Percentiles rank a stretch among this genome's conserved stretches.
These are phyloP conservation scores for Dryocosmus kuriphilus DNA, from an alignment of 2,888 invertebrate genomes.

Conservation along the genomic window DNA sequence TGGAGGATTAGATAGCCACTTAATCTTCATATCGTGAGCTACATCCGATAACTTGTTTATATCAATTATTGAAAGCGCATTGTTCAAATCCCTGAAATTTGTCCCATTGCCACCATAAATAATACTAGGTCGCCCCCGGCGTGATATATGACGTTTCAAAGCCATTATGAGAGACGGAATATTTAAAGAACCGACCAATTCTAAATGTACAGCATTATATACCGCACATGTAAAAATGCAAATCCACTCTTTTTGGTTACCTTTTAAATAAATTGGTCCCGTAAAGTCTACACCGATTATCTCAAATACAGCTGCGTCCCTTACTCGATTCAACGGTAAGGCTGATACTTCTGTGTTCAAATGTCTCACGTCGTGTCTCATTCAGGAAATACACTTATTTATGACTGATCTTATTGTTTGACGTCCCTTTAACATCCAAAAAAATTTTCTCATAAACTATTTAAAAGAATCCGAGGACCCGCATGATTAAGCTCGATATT, in stretches of 20 bases:
- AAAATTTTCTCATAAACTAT: conserved; percentile 48
- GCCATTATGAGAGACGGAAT: conserved; percentile 63
- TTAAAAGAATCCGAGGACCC: conserved; percentile 47
- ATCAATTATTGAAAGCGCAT: conserved; percentile 19
- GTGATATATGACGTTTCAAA: conserved; percentile 68
- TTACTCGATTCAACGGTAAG: conserved; percentile 62
- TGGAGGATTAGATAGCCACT: conserved; percentile 50
- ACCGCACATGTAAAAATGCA: conserved; percentile 72
- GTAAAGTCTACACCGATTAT: conserved; percentile 66
- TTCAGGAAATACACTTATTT: conserved; percentile 49
- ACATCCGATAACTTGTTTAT: conserved; percentile 10
- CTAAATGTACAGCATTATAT: conserved; percentile 71
- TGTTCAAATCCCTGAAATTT: conserved; percentile 60
- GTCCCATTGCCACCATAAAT: conserved; percentile 73
- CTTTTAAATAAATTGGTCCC: conserved; percentile 65
- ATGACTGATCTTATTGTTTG: conserved; percentile 47
- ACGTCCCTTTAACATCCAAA: conserved; percentile 51
- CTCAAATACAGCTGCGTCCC: conserved; percentile 57
- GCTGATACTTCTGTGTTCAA: conserved; percentile 54
- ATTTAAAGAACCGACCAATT: conserved; percentile 64
- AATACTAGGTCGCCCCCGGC: conserved; percentile 64
- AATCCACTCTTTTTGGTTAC: conserved; percentile 64
- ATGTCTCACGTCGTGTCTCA: conserved; percentile 52
- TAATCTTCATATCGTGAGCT: conserved; percentile 25
- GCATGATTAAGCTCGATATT: conserved; percentile 49